Evolutionary conservation across 2,888 invertebrate species (phyloP), one percentile per base, ranked within the genome.

Genomic region (Heliconius ismenius): DNA sequence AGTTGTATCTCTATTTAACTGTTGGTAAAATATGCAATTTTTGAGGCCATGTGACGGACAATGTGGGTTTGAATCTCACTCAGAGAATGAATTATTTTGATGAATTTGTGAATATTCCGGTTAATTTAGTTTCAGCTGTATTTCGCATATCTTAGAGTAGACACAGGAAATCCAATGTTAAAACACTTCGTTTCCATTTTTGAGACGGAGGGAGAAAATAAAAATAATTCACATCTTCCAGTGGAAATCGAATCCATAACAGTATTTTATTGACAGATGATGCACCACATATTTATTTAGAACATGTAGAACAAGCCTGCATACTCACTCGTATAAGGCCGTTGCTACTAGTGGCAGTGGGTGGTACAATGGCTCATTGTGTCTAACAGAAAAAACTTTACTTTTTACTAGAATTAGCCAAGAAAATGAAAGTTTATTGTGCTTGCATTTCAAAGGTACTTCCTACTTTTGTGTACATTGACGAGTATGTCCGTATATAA

Each of bases 321-420:
- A 24, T 9, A 43, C 24, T 73, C 32, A 58, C 26, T 65, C 64
- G 26, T 43, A 10, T 58, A 79, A 80, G 76, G 79, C 76, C 76
- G 79, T 74, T 79, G 77, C 78, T 73, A 11, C 58, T 10, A 58
- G n/a, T 49, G 21, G 80, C 81, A 80, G 60, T 78, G 80, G 75
- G 43, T 60, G 69, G 75, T 78, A 87, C 87, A 87, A 87, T 87
- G 81, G 82, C n/a, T 78, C 81, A 84, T 84, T 84, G 84, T 84
- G 76, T 78, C 75, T 69, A 78, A 78, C 78, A 79, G 63, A 60
- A 76, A 62, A 76, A 76, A 75, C 76, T 78, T 78, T 70, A 62
- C 63, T 75, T 79, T 78, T 81, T 79, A 65, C 62, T 76, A 26
- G 21, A 76, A 77, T 77, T 74, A 76, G 28, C 70, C 43, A 68